These are phyloP conservation scores for Harlomillsia oculata DNA, from an alignment of 1,140 invertebrate species.

Conservation along the genomic window DNA sequence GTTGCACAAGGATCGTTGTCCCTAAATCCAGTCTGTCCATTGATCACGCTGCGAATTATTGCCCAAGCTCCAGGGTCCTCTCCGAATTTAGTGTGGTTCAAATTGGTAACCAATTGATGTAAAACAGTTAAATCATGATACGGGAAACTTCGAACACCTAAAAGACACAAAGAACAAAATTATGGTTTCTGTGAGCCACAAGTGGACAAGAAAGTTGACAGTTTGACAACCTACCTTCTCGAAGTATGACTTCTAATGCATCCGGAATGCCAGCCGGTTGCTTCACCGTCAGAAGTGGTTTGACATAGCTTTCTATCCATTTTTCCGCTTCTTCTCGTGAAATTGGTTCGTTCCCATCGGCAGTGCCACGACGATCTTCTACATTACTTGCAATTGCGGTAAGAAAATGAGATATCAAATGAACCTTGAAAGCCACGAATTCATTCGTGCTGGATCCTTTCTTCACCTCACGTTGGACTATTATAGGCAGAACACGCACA, in stretches of 20 bases:
- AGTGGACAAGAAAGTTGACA: slow-evolving; percentile 65
- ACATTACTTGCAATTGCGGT: slow-evolving; percentile 65
- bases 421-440: slow-evolving; percentile 82
- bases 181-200: slow-evolving; percentile 76
- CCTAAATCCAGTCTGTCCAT: slow-evolving; percentile 67
- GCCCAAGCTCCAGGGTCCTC: slow-evolving; percentile 50
- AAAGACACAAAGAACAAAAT: too few species aligned
- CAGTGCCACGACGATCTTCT: slow-evolving; percentile 15
- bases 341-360: neutral
- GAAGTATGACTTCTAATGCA: slow-evolving; percentile 68
- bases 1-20: slow-evolving; percentile 69
- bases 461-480: slow-evolving; percentile 82
- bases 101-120: slow-evolving; percentile 62
- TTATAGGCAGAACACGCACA: slow-evolving; percentile 66
- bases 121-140: slow-evolving; percentile 76
- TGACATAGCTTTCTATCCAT: slow-evolving; percentile 38
- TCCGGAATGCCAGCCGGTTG: slow-evolving; percentile 64
- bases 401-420: slow-evolving; percentile 71
- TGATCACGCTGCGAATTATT: slow-evolving; percentile 73
- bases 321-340: slow-evolving; percentile 14
- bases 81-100: slow-evolving; percentile 53
- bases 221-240: too few species aligned
- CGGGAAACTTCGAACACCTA: slow-evolving; percentile 76
- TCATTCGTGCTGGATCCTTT: slow-evolving; percentile 64
- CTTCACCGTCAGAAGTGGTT: slow-evolving; percentile 57